These are phyloP conservation scores for Cathartes aura DNA, from an alignment of 2,113 vertebrate species.

Conservation along the genomic window DNA sequence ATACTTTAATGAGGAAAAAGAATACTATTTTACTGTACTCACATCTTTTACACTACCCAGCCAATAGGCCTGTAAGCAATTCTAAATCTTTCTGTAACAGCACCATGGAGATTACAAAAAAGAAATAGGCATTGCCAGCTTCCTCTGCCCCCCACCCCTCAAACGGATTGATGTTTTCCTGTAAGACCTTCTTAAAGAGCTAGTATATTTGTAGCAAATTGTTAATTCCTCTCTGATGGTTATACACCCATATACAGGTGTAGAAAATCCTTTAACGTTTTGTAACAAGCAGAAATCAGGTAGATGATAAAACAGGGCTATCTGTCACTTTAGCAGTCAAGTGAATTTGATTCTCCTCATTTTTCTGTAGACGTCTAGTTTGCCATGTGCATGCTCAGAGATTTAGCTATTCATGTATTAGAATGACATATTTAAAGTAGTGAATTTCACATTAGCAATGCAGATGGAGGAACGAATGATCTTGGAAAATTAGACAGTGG, in stretches of 20 bases:
- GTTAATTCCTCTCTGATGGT: neutral
- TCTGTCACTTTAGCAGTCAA: neutral
- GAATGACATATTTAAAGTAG: constrained; percentile 18
- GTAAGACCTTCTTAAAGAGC: neutral
- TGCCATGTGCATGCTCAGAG: neutral
- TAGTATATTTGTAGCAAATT: neutral
- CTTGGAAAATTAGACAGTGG: neutral
- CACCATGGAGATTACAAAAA: constrained; percentile 5
- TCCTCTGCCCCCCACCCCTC: neutral
- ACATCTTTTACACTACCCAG: neutral
- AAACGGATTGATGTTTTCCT: neutral
- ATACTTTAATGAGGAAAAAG: constrained; percentile 57
- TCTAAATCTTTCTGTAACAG: constrained; percentile 11
- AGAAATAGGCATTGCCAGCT: neutral
- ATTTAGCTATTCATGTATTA: neutral
- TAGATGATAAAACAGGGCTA: neutral
- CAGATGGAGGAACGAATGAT: neutral
- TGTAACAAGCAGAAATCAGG: neutral
- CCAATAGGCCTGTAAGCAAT: neutral
- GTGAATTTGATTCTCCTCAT: neutral
- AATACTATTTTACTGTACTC: constrained; percentile 40
- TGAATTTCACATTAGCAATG: constrained; percentile 43
- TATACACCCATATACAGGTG: neutral
- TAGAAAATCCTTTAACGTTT: neutral
- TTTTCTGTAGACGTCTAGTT: neutral